Evolutionary conservation across 1,140 invertebrate species (phyloP).

Genomic region (Orchestia grillus): DNA sequence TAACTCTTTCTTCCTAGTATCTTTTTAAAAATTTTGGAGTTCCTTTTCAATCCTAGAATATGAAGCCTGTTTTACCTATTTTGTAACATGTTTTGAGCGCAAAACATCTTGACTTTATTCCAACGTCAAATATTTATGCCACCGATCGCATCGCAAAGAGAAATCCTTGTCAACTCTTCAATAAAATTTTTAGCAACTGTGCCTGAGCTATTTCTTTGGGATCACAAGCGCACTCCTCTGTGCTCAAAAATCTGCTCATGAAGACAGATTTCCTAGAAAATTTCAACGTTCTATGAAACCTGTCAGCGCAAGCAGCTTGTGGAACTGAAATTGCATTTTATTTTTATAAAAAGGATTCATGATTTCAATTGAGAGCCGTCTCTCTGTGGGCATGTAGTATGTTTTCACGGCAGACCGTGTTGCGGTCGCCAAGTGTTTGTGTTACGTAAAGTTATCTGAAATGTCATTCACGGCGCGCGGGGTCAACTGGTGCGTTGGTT

Average conservation of each 20-base stretch:
- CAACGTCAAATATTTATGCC: background rate
- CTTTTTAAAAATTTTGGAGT: too few relatives aligned
- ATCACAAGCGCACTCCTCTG: background rate
- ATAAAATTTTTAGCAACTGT: background rate
- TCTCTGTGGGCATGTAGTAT: background rate
- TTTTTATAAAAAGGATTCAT: background rate
- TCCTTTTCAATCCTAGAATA: too few relatives aligned
- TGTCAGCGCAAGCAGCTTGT: background rate
- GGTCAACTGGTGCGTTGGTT: background rate
- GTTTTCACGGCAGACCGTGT: too few relatives aligned
- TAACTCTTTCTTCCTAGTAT: too few relatives aligned
- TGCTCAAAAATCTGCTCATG: background rate
- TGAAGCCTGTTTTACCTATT: background rate
- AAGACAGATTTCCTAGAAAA: background rate
- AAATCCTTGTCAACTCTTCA: background rate
- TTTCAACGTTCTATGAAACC: background rate
- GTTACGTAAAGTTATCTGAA: background rate
- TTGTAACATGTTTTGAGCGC: background rate
- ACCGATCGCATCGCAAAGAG: background rate
- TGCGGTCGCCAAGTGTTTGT: background rate
- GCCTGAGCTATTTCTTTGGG: background rate
- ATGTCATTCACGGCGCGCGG: background rate
- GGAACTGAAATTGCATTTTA: background rate
- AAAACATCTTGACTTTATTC: background rate
- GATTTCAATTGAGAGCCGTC: background rate